Conservation (phyloP, 2,797 vertebrate genomes). For the Amazona ochrocephala region DNA sequence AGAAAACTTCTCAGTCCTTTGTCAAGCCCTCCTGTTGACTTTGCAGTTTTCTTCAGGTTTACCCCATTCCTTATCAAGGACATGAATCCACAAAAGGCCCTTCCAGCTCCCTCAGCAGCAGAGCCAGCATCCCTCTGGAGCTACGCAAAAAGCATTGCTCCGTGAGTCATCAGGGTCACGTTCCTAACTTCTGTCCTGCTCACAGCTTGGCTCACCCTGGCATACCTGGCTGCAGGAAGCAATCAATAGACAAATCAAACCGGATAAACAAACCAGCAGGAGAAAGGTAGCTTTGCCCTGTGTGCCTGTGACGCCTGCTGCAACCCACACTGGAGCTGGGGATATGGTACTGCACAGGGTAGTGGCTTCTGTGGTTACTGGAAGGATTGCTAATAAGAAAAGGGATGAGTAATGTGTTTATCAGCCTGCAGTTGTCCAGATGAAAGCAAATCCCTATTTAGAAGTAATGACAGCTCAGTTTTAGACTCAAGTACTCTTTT, state of each 20-base stretch:
- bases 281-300: neutral
- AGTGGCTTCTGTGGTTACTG: accelerated
- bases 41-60: neutral
- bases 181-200: neutral
- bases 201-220: accelerated
- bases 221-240: neutral
- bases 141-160: accelerated
- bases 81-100: neutral
- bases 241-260: neutral
- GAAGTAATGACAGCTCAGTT: neutral
- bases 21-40: neutral
- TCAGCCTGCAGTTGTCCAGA: neutral
- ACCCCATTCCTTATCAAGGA: neutral
- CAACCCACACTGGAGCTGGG: neutral
- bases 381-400: neutral
- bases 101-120: neutral
- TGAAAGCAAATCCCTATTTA: neutral
- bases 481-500: neutral
- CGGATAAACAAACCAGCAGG: neutral
- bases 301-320: accelerated
- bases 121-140: neutral
- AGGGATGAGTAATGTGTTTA: neutral
- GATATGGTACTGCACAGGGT: accelerated
- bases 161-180: accelerated
- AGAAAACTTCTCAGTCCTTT: neutral